Conservation (phyloP, 1,140 invertebrate genomes). For the Xylocopa sonorina region DNA sequence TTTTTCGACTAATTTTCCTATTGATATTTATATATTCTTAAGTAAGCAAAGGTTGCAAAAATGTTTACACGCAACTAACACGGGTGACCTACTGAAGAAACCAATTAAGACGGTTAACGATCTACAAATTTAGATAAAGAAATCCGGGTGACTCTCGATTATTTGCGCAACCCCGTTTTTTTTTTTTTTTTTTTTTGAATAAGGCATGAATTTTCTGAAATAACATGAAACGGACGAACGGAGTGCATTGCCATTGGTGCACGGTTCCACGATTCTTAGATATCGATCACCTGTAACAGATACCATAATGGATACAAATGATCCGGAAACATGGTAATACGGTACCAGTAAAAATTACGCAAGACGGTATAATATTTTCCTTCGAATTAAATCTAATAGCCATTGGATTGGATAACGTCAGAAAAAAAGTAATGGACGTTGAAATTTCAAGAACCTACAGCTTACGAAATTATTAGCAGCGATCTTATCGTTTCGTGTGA, state of each 20-base stretch:
- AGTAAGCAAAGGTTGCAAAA: not conserved
- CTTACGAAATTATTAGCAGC: too few species aligned
- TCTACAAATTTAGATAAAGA: not conserved
- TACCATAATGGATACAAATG: not conserved
- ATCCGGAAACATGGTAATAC: not conserved
- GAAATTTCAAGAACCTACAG: too few species aligned
- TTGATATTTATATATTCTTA: not conserved
- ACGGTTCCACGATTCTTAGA: not conserved
- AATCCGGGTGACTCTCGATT: not conserved
- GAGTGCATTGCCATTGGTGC: not conserved
- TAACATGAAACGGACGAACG: not conserved
- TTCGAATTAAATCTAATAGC: not conserved
- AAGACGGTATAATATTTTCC: not conserved
- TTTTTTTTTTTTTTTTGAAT: too few species aligned
- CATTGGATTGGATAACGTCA: too few species aligned
- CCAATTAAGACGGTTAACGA: not conserved
- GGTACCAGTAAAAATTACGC: not conserved
- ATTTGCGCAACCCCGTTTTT: not conserved
- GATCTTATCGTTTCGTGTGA: too few species aligned
- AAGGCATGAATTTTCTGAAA: not conserved
- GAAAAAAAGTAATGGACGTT: too few species aligned
- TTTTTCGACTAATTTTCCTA: not conserved
- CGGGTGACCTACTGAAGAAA: not conserved
- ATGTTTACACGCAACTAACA: not conserved
- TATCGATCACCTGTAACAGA: not conserved